Evolutionary conservation across 2,797 vertebrate species (phyloP).

Genomic region (Columba guinea): DNA sequence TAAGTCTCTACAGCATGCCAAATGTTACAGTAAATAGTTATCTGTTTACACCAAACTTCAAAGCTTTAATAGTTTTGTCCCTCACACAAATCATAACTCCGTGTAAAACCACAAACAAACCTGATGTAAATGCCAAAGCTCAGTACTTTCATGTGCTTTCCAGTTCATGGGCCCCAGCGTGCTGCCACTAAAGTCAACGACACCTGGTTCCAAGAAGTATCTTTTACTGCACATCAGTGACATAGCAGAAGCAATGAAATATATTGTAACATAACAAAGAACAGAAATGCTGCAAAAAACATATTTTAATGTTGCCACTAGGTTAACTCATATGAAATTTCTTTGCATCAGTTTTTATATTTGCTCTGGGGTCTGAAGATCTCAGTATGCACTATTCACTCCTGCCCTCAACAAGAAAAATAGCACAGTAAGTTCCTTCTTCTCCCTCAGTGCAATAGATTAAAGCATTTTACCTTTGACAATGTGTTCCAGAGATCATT

Average conservation of each 20-base stretch:
- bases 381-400: neutral
- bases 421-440: neutral
- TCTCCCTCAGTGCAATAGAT: neutral
- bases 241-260: neutral
- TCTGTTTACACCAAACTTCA: neutral
- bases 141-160: neutral
- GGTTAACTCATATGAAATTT: neutral
- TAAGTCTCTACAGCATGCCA: neutral
- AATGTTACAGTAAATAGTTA: neutral
- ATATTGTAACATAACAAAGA: neutral
- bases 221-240: neutral
- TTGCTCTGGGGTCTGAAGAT: neutral
- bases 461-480: conserved; percentile 85
- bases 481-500: conserved; percentile 96
- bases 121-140: neutral
- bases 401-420: conserved; percentile 3
- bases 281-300: neutral
- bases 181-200: neutral
- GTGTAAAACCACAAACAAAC: neutral
- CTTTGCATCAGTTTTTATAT: neutral
- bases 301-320: neutral
- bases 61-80: neutral
- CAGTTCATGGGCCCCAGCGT: neutral
- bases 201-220: neutral
- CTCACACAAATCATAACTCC: neutral